Evolutionary conservation across 2,113 vertebrate species (phyloP), one percentile per base, ranked within the genome.

Genomic region (Podarcis raffonei): DNA sequence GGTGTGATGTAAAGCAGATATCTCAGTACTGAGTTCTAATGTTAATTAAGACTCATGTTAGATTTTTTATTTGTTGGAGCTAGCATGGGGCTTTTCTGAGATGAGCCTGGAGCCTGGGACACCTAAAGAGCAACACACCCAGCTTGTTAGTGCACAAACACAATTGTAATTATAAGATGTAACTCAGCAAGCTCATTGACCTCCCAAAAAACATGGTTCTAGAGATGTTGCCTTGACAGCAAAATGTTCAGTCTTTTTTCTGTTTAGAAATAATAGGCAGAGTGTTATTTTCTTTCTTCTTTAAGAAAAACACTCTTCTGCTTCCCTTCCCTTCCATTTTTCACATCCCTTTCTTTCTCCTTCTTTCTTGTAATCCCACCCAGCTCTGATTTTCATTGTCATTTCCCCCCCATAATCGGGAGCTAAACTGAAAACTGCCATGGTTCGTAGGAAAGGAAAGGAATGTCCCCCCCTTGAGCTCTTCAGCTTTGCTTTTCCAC

Each of bases 11-110:
- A 90, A 93, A 85, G 89, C 53, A 84, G 90, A 53, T 25, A 0
- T 92, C 90, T 86, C 95, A 79, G 85, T 89, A 81, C 91, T 90
- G 90, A 88, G 69, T 80, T 91, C 82, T 32, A 94, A 92, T 93
- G 62, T 57, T 93, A 90, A 53, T 94, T 95, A 92, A 83, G 93
- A 84, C 88, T 68, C 82, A 89, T 66, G 90, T 88, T 93, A 86
- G 90, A 83, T 86, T 92, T 87, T 90, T 85, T 90, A 91, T 93
- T 90, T 91, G 88, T 89, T 92, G 71, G 48, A 87, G 89, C 85
- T 88, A 91, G 57, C n/a, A 23, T 27, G 76, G 53, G 86, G 66
- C 32, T 83, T 90, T 89, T 69, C 78, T 0, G 2, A 93, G 80
- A n/a, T 84, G 62, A 85, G 74, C 59, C 89, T 91, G 87, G 90